These are phyloP conservation scores for Drosophila mimetica DNA, from an alignment of 2,888 invertebrate genomes.

Conservation along the genomic window DNA sequence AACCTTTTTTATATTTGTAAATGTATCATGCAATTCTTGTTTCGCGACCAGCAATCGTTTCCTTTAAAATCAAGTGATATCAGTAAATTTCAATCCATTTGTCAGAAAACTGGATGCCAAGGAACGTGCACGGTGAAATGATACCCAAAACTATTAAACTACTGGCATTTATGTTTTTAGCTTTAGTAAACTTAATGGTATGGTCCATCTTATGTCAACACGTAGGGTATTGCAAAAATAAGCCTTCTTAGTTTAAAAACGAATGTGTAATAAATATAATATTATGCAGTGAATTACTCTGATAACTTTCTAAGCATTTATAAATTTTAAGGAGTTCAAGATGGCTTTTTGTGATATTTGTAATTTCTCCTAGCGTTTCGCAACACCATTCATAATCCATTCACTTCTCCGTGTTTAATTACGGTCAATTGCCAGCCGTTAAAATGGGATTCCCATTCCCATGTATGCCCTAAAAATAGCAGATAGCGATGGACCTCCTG, in stretches of 20 bases:
- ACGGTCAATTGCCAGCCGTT: slow-evolving; percentile 40
- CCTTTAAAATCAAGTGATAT: neutral
- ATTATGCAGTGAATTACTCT: no score
- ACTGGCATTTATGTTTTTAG: neutral
- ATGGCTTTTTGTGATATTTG: neutral
- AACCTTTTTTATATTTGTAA: no score
- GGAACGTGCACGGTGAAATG: neutral
- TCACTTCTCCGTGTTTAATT: slow-evolving; percentile 44
- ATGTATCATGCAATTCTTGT: neutral
- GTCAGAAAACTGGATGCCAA: neutral
- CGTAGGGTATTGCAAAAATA: neutral
- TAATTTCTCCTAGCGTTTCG: neutral
- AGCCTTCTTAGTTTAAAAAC: no score
- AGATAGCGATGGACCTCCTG: slow-evolving; percentile 63
- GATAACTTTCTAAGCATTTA: no score
- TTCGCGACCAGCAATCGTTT: neutral
- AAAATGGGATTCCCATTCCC: slow-evolving; percentile 39
- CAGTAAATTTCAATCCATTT: neutral
- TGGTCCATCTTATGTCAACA: neutral
- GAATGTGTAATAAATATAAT: no score
- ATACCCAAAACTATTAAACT: neutral
- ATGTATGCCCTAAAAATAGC: slow-evolving; percentile 40
- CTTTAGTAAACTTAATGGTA: neutral
- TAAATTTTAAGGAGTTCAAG: neutral
- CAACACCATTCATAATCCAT: slow-evolving; percentile 38